Conservation (phyloP, 2,113 vertebrate species). For the Platycercus adscitus region DNA sequence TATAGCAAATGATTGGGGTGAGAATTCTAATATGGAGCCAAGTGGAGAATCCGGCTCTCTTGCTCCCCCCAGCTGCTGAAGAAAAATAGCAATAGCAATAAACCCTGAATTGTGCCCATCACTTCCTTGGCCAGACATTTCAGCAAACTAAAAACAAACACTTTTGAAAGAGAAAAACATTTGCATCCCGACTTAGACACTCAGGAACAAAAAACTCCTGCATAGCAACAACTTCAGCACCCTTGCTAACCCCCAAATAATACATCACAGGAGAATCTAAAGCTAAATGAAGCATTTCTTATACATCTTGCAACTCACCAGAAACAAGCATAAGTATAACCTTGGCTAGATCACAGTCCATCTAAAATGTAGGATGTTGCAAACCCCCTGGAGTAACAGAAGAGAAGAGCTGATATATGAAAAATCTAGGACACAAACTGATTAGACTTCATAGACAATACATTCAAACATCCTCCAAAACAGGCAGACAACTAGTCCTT, state of each 20-base stretch:
- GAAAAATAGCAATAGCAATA: neutral
- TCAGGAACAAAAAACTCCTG: neutral
- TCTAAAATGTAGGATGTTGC: neutral
- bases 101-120: neutral
- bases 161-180: neutral
- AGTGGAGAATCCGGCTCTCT: neutral
- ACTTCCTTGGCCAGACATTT: neutral
- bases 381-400: neutral
- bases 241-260: neutral
- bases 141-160: neutral
- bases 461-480: neutral
- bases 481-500: neutral
- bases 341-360: neutral
- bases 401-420: neutral
- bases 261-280: neutral
- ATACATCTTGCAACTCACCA: neutral
- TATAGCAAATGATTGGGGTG: neutral
- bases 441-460: neutral
- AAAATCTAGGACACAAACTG: neutral
- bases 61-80: conserved; percentile 58
- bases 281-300: neutral
- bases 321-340: neutral
- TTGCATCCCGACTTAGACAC: neutral
- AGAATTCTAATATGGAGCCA: conserved; percentile 1
- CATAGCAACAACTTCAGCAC: neutral